Evolutionary conservation across 1,140 invertebrate species (phyloP), one percentile per base, ranked within the genome.

Genomic region (Macrobrachium rosenbergii): DNA sequence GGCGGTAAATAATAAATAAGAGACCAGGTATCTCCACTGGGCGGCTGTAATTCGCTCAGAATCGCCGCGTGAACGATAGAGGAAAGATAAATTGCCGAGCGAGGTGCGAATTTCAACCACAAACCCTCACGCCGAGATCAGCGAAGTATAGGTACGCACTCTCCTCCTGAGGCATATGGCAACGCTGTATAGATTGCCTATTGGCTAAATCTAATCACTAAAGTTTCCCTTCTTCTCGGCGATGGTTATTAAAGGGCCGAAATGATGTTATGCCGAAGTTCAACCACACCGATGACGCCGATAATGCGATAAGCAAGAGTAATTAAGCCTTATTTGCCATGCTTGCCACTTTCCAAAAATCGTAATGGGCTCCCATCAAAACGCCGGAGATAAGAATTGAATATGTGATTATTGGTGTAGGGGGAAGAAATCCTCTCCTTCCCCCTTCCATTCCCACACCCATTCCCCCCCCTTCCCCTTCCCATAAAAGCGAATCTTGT

Each of bases 141-240:
- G 7, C 6, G 28, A 60, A 43, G 19, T 43, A 21, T 28, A n/a
- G 16, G 21, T n/a, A 52, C 45, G 19, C 80, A 7, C 28, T n/a
- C n/a, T n/a, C 19, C 37, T 21, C 43, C n/a, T 17, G 17, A 12
- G 12, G 45, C 12, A 5, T 19, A 28, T 83, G 82, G 82, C 63
- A 63, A 43, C 72, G n/a, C 73, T 77, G 72, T 0, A 17, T 52
- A 8, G 23, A 16, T 76, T 63, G 69, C 60, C 82, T 83, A 83
- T 83, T 75, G 82, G 72, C 72, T 83, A 77, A 83, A 83, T 83
- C 73, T 63, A 60, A 83, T 83, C 82, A 76, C 72, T 43, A 63
- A 83, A 83, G 82, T 83, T 83, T 83, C 59, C 73, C 82, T 83
- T 83, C 82, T 83, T 77, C 82, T 23, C 60, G 63, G 73, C n/a